Evolutionary conservation across 2,888 invertebrate genomes (phyloP).

Genomic region (Galeopsomyia nigrocyanea): DNA sequence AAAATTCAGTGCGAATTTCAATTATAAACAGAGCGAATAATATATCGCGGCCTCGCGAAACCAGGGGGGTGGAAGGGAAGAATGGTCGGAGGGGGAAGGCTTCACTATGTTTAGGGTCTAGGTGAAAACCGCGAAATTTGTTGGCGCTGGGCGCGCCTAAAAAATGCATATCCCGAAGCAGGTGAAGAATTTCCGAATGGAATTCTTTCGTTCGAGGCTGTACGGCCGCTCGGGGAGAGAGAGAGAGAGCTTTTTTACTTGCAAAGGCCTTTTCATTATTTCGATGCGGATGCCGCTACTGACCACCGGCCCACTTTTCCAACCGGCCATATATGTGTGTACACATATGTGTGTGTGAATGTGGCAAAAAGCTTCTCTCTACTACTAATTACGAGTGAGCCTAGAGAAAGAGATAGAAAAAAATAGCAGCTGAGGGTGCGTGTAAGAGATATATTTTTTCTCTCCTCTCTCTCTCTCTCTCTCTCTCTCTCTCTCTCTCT

Average conservation of each 20-base stretch:
- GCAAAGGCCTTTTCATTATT: slow-evolving; percentile 43
- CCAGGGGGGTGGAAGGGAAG: neutral
- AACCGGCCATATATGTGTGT: neutral
- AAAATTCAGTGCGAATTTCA: slow-evolving; percentile 39
- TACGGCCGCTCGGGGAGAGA: neutral
- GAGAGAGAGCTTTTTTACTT: slow-evolving; percentile 11
- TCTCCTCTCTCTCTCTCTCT: no score
- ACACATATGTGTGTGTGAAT: neutral
- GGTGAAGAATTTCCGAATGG: slow-evolving; percentile 49
- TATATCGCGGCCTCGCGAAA: slow-evolving; percentile 18
- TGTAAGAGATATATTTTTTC: slow-evolving; percentile 17
- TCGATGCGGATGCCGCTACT: slow-evolving; percentile 39
- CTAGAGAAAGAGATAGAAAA: slow-evolving; percentile 1
- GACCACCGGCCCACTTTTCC: slow-evolving; percentile 38
- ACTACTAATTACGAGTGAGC: slow-evolving; percentile 35
- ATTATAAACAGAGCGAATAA: slow-evolving; percentile 45
- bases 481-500: no score
- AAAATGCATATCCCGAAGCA: slow-evolving; percentile 45
- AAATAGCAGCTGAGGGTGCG: slow-evolving; percentile 41
- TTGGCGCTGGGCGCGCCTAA: slow-evolving; percentile 33
- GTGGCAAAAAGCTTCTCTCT: neutral
- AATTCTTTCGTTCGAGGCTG: slow-evolving; percentile 42
- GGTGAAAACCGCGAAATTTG: slow-evolving; percentile 45
- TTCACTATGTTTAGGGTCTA: slow-evolving; percentile 36
- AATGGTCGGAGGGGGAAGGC: slow-evolving; percentile 8